Evolutionary conservation across 1,140 invertebrate species (phyloP).

Genomic region (Drosophila rhopaloa): DNA sequence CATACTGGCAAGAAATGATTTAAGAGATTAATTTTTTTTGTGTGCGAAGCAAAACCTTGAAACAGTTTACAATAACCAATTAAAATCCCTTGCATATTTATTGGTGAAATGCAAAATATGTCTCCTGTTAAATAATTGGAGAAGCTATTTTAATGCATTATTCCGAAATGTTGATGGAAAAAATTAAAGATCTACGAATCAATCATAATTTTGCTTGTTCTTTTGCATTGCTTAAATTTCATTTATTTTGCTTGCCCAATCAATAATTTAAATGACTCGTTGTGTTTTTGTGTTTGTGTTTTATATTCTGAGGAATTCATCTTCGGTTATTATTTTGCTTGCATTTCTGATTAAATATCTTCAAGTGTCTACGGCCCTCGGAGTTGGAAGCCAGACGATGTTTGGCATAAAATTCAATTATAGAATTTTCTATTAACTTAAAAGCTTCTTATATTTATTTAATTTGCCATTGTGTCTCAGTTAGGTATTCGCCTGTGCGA

Average conservation of each 20-base stretch:
- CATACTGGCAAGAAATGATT: background rate
- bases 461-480: slow-evolving; percentile 73
- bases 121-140: background rate
- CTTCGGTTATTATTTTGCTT: slow-evolving; percentile 36
- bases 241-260: slow-evolving; percentile 21
- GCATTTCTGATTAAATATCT: slow-evolving; percentile 48
- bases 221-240: slow-evolving; percentile 11
- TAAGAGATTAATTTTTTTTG: background rate
- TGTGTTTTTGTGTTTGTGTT: slow-evolving; percentile 6
- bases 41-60: background rate
- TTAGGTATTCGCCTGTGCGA: slow-evolving; percentile 9
- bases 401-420: slow-evolving; percentile 71
- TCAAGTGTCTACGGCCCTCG: slow-evolving; percentile 10
- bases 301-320: slow-evolving; percentile 13
- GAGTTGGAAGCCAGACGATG: slow-evolving; percentile 18
- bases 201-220: slow-evolving; percentile 12
- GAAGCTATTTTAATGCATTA: slow-evolving; percentile 14
- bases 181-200: background rate
- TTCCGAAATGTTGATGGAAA: background rate
- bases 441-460: slow-evolving; percentile 83
- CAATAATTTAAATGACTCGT: slow-evolving; percentile 37
- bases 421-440: slow-evolving; percentile 78
- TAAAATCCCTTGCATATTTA: background rate
- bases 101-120: background rate
- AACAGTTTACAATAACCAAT: slow-evolving; percentile 1